These are phyloP conservation scores for Macrophya annulata DNA, from an alignment of 2,888 invertebrate species.

Conservation along the genomic window DNA sequence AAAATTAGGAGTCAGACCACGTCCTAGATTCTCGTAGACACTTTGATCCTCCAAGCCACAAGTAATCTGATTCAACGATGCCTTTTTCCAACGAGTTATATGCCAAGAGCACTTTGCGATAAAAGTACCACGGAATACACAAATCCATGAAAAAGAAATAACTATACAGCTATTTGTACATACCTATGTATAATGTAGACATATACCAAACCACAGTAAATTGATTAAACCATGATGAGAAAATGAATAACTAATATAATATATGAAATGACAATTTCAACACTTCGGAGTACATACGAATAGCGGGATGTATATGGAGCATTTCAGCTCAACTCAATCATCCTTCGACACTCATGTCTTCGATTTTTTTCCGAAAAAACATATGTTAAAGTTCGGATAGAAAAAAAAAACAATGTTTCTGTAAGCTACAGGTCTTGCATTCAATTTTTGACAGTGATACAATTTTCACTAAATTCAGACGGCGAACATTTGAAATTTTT, in stretches of 20 bases:
- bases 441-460: too few species aligned
- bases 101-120: conserved; percentile 17
- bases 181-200: neutral
- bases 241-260: conserved; percentile 5
- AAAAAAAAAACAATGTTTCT: too few species aligned
- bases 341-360: too few species aligned
- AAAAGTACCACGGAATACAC: conserved; percentile 1
- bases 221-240: neutral
- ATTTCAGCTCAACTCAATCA: too few species aligned
- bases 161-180: neutral
- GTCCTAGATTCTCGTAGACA: conserved; percentile 30
- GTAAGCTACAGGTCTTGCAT: too few species aligned
- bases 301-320: neutral
- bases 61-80: conserved; percentile 33
- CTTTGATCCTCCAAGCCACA: conserved; percentile 45
- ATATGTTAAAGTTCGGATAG: too few species aligned
- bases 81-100: conserved; percentile 35
- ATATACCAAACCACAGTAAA: neutral
- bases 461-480: too few species aligned
- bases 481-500: too few species aligned
- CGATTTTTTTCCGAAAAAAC: too few species aligned
- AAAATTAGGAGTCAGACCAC: conserved; percentile 17
- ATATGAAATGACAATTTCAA: neutral
- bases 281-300: neutral
- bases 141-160: conserved; percentile 7